Evolutionary conservation across 53 echinoderm and acorn worm species (phyloP), one percentile per base, ranked within the genome.

Genomic region (Echinarachnius parma): DNA sequence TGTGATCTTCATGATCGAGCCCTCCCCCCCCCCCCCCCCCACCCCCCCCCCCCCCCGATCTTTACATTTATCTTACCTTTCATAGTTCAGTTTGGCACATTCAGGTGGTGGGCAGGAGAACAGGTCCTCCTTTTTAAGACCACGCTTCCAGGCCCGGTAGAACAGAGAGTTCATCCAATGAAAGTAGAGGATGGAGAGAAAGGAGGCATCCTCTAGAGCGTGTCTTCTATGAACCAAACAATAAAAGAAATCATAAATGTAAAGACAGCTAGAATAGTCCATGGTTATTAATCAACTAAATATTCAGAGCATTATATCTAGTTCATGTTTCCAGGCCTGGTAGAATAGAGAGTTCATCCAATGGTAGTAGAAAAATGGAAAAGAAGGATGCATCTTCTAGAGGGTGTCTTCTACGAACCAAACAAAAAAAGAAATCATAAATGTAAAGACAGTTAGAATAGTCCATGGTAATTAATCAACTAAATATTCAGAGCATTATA

Each of bases 61-160:
- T n/a, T n/a, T n/a, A 9, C 13, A 9, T 49, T 64, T 4, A 26
- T 1, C 31, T 60, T 48, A 87, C 87, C 78, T 83, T n/a, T 87
- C 66, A 36, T 52, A 48, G 65, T 87, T 87, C 4, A 19, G 33
- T 19, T 76, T 39, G 13, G 87, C 55, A 15, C 56, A 33, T 46
- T 87, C 87, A 4, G 61, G 53, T 8, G 72, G 70, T 1, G 87
- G 74, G 48, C 82, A 77, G n/a, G 57, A 54, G 11, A 70, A 63
- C 10, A 87, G 70, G 56, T 87, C 78, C 2, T 83, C 83, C 18
- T 32, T 76, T 18, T 34, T 36, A 25, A 87, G 37, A 3, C 77
- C 64, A 5, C 75, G 75, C 53, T 83, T 87, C 78, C 79, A 83
- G 5, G 87, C 74, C 28, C 74, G 78, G 78, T 61, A 66, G 24